A percentile compares a stretch with the other conserved stretches of the same genome.
phyloP scores from a whole-genome alignment of 2,797 vertebrate species.

The Silurus aristotelis region DNA sequence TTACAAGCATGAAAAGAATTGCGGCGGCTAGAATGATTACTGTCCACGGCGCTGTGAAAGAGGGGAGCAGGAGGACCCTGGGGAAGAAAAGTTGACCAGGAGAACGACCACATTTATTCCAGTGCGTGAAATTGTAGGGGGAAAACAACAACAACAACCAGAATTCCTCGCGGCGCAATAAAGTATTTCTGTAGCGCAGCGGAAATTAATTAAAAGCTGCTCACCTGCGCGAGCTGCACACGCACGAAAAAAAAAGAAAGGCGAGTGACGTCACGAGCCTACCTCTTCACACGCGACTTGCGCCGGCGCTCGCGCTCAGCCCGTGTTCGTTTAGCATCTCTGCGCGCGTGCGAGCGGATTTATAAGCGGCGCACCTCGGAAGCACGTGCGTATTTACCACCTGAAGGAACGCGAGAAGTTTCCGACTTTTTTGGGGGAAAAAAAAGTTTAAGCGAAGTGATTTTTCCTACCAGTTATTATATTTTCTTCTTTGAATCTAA shows the following conservation, averaged over 20 bases:
- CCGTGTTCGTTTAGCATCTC: neutral
- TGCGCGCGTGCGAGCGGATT: neutral
- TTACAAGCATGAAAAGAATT: neutral
- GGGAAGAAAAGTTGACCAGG: neutral
- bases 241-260: neutral
- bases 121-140: neutral
- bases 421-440: neutral
- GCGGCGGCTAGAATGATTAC: neutral
- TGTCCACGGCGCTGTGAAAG: neutral
- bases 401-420: neutral
- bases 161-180: neutral
- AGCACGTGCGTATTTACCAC: neutral
- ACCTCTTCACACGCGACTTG: constrained; percentile 36
- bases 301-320: neutral
- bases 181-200: neutral
- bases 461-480: neutral
- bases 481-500: neutral
- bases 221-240: neutral
- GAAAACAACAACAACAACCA: neutral
- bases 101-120: neutral
- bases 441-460: neutral
- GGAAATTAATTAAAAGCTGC: neutral
- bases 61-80: neutral
- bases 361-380: neutral
- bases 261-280: constrained; percentile 54